A percentile compares a stretch with the other conserved stretches of the same genome.
These are phyloP conservation scores for Danio kyathit DNA, from an alignment of 2,797 vertebrate genomes.

Conservation along the genomic window DNA sequence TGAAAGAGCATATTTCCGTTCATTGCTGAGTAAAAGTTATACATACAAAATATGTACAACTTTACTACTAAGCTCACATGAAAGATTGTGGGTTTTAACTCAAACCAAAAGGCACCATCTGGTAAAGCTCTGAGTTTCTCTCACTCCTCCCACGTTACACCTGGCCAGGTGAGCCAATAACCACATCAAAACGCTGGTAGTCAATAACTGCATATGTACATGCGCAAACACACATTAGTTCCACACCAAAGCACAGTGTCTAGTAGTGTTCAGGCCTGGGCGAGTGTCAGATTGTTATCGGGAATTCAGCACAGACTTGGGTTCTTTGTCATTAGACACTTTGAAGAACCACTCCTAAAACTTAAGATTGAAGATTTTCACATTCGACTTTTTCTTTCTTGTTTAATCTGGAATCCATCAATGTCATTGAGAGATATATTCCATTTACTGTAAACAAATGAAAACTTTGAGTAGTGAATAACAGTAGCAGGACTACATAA, in stretches of 20 bases:
- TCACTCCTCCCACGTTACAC: conserved; percentile 52
- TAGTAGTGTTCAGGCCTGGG: conserved; percentile 43
- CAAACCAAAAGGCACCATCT: conserved; percentile 46
- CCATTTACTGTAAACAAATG: not conserved
- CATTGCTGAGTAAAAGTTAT: conserved; percentile 1
- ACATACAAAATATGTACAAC: not conserved
- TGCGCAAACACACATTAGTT: conserved; percentile 53
- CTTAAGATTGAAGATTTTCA: not conserved
- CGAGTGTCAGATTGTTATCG: conserved; percentile 34
- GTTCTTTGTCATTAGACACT: not conserved
- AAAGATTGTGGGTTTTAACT: not conserved
- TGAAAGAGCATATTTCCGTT: conserved; percentile 6
- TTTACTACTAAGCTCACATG: not conserved
- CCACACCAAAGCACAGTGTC: conserved; percentile 27
- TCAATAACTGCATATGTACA: conserved; percentile 69
- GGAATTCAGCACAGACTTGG: conserved; percentile 34
- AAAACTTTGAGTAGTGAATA: no score
- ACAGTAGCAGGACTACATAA: no score
- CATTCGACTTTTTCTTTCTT: not conserved
- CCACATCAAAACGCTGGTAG: conserved; percentile 75
- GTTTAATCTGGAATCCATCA: not conserved
- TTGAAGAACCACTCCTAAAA: not conserved
- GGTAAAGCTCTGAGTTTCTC: conserved; percentile 38
- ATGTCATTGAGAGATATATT: not conserved
- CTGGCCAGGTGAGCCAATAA: conserved; percentile 66